A percentile compares a stretch with the other conserved stretches of the same genome.
phyloP scores from a whole-genome alignment of 2,113 vertebrate genomes.

The Sturnus vulgaris region DNA sequence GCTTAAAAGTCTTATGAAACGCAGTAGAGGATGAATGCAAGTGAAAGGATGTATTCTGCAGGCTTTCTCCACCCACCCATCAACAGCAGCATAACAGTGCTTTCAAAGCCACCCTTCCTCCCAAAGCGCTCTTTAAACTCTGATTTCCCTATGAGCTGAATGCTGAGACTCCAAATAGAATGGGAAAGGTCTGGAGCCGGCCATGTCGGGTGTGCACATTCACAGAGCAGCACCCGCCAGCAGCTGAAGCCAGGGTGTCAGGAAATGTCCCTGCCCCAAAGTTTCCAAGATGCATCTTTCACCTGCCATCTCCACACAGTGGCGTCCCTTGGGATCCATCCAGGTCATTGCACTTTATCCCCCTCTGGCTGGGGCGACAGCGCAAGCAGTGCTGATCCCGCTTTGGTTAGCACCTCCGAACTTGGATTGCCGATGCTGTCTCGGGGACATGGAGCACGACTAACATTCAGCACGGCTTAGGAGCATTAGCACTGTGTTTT shows the following conservation, averaged over 20 bases:
- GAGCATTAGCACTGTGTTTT: background rate
- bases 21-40: background rate
- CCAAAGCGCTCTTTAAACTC: background rate
- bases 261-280: background rate
- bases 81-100: background rate
- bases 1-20: constrained; percentile 34
- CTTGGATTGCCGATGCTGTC: background rate
- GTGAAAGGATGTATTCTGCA: background rate
- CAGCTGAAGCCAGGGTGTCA: background rate
- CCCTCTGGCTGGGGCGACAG: background rate
- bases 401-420: background rate
- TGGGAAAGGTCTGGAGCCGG: background rate
- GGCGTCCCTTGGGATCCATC: background rate
- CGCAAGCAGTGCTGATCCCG: background rate
- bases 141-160: background rate
- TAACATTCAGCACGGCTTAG: background rate
- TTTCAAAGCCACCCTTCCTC: background rate
- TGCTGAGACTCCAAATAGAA: background rate
- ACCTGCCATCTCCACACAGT: rapidly evolving
- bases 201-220: rapidly evolving
- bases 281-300: background rate
- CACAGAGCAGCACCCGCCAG: background rate
- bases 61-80: background rate
- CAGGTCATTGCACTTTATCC: background rate
- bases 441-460: rapidly evolving